Conservation (phyloP, 2,797 vertebrate genomes). For the Lutra lutra region DNA sequence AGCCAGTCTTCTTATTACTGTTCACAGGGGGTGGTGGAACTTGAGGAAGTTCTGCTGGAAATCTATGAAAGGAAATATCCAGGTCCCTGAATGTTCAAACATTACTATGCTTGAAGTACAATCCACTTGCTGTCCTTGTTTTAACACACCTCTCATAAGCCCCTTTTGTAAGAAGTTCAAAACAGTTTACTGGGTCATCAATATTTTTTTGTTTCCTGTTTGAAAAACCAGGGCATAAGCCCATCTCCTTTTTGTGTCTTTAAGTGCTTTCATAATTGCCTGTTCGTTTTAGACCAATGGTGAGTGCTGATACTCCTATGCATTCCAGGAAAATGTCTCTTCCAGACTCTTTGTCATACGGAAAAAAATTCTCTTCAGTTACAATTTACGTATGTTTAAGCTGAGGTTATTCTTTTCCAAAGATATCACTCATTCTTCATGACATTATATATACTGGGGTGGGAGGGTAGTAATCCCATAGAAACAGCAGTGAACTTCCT, state of each 20-base stretch:
- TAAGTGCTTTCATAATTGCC: not conserved
- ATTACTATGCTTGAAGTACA: not conserved
- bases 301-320: not conserved
- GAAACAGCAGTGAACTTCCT: not conserved
- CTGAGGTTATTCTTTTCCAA: not conserved
- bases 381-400: not conserved
- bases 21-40: not conserved
- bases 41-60: not conserved
- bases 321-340: not conserved
- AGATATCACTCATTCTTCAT: not conserved
- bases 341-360: not conserved
- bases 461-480: not conserved
- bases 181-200: not conserved
- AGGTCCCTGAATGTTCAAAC: not conserved
- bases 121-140: not conserved
- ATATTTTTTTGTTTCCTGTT: not conserved
- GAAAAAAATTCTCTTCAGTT: not conserved
- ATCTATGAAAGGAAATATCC: not conserved
- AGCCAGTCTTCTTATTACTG: not conserved
- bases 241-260: not conserved
- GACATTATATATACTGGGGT: not conserved
- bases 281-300: not conserved
- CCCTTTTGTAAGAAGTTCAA: not conserved
- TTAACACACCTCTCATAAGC: not conserved
- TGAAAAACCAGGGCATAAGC: not conserved